Conservation (phyloP, 2,888 invertebrate species). For the Scaeva pyrastri region DNA sequence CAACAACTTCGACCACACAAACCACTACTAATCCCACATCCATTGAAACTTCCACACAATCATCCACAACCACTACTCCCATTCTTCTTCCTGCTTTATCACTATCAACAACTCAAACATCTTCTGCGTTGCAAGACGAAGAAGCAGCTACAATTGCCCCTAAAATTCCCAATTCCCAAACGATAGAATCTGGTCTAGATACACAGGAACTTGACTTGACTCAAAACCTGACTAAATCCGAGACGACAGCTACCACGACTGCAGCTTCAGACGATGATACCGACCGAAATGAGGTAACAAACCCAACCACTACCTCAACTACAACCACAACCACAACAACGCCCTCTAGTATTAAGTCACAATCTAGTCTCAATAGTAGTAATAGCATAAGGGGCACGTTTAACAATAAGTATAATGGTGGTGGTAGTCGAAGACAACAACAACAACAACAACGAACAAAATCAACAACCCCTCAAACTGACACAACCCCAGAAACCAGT, state of each 20-base stretch:
- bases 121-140: conserved; percentile 53
- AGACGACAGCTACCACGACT: conserved; percentile 76
- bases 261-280: conserved; percentile 75
- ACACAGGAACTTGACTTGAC: conserved; percentile 75
- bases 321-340: conserved; percentile 48
- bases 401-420: conserved; percentile 69
- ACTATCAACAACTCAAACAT: conserved; percentile 51
- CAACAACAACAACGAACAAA: conserved; percentile 77
- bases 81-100: conserved; percentile 65
- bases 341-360: conserved; percentile 73
- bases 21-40: conserved; percentile 77
- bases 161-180: conserved; percentile 59
- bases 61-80: conserved; percentile 76
- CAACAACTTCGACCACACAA: conserved; percentile 77
- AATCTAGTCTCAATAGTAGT: conserved; percentile 79
- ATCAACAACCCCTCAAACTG: conserved; percentile 77
- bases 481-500: conserved; percentile 77
- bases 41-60: conserved; percentile 71
- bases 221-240: conserved; percentile 68
- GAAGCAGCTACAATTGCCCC: conserved; percentile 53
- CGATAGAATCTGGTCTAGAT: conserved; percentile 78
- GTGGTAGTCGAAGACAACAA: conserved; percentile 80
- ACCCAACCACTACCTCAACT: conserved; percentile 59
- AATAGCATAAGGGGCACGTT: conserved; percentile 67
- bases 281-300: conserved; percentile 76